Evolutionary conservation across 2,888 invertebrate species (phyloP).

Genomic region (Andrena bicolor): DNA sequence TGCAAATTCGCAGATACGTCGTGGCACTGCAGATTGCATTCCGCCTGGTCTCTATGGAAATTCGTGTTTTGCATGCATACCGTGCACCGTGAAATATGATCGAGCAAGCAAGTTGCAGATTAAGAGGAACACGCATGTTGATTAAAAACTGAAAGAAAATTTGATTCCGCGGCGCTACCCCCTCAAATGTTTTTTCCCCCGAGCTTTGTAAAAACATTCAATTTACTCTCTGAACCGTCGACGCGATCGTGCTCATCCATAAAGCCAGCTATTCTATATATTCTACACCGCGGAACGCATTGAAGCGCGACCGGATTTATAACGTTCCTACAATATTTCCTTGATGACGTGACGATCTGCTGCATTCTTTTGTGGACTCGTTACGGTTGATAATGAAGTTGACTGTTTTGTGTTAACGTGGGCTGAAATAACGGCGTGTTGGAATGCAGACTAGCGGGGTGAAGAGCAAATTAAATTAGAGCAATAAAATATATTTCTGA

Average conservation of each 20-base stretch:
- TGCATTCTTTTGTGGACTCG: no score
- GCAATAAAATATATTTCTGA: no score
- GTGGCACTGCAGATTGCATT: constrained; percentile 46
- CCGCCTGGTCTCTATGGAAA: constrained; percentile 56
- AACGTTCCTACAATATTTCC: background rate
- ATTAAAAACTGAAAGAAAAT: constrained; percentile 42
- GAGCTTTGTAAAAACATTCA: background rate
- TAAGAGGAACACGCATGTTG: constrained; percentile 29
- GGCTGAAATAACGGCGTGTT: no score
- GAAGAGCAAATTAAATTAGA: no score
- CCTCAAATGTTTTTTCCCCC: background rate
- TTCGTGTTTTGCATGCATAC: constrained; percentile 55
- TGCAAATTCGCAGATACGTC: constrained; percentile 39
- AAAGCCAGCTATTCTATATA: background rate
- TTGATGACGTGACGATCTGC: background rate
- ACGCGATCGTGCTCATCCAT: background rate
- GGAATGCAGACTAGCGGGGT: no score
- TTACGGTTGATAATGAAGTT: no score
- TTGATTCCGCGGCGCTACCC: background rate
- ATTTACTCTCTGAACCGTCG: background rate
- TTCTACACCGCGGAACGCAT: background rate
- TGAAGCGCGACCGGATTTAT: background rate
- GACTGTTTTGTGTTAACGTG: no score
- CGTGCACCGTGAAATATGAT: constrained; percentile 49
- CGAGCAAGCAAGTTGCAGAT: constrained; percentile 30